A percentile compares a stretch with the other conserved stretches of the same genome.
phyloP scores from a whole-genome alignment of 2,797 vertebrate species.

The Scleropages formosus region DNA sequence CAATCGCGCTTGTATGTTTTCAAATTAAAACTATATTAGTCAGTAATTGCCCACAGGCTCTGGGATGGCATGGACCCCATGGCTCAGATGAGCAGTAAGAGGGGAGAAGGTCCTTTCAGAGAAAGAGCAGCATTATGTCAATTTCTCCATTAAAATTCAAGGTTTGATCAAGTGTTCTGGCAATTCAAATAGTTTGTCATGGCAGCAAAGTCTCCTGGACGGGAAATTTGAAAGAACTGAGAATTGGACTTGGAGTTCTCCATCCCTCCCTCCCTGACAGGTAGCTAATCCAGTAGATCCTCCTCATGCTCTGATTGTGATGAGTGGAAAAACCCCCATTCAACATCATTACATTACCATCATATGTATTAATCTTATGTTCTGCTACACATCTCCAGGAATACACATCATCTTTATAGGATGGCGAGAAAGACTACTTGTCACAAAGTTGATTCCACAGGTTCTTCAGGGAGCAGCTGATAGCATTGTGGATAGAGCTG shows the following conservation, averaged over 20 bases:
- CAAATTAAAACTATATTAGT: constrained; percentile 22
- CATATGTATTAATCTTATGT: not conserved
- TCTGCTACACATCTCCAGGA: not conserved
- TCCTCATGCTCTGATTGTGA: too few relatives aligned
- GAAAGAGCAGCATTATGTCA: not conserved
- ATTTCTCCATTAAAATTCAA: not conserved
- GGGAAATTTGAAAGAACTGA: not conserved
- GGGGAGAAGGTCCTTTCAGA: not conserved
- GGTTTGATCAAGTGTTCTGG: not conserved
- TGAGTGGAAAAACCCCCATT: not conserved
- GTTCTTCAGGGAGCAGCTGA: too few relatives aligned
- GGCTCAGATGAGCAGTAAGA: not conserved
- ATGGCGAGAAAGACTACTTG: not conserved
- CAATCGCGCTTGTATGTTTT: constrained; percentile 13
- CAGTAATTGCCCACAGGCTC: constrained; percentile 12
- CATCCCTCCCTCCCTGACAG: not conserved
- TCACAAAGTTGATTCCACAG: not conserved
- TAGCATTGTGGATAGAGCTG: too few relatives aligned
- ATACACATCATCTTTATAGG: not conserved
- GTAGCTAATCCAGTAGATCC: not conserved
- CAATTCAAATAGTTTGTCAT: not conserved
- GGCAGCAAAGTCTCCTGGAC: not conserved
- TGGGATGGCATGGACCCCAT: not conserved
- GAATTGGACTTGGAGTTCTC: not conserved
- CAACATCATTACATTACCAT: not conserved